These are phyloP conservation scores for Vidua macroura DNA, from an alignment of 2,113 vertebrate species.

Conservation along the genomic window DNA sequence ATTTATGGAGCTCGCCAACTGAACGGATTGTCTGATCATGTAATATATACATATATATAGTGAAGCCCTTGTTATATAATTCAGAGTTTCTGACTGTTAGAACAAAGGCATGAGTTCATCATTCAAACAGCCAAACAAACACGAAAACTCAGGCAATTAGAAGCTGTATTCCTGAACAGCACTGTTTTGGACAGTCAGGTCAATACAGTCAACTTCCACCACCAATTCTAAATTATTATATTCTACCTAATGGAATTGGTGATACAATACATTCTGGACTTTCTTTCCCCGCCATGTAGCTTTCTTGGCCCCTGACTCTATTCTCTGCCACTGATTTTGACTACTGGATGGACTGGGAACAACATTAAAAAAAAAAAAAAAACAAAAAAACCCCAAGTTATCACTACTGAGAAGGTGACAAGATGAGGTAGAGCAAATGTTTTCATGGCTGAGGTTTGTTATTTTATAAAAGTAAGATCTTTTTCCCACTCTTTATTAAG, in stretches of 20 bases:
- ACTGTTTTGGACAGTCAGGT: not conserved
- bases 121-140: not conserved
- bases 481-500: not conserved
- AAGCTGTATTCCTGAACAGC: not conserved
- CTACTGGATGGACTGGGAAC: not conserved
- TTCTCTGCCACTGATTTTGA: not conserved
- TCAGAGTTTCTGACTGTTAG: not conserved
- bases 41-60: too few relatives aligned
- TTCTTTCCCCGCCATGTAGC: rapidly evolving
- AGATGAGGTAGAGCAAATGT: not conserved
- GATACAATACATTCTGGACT: not conserved
- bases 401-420: not conserved
- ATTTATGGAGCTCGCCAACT: not conserved
- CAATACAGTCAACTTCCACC: not conserved
- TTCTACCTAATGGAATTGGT: not conserved
- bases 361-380: rapidly evolving
- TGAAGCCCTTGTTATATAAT: not conserved
- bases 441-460: not conserved
- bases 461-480: not conserved
- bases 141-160: not conserved
- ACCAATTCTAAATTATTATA: not conserved
- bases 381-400: rapidly evolving
- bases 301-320: not conserved
- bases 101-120: not conserved
- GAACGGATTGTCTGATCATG: not conserved